phyloP scores from a whole-genome alignment of 64 coral and sea anemone genomes.

The Pocillopora damicornis region DNA sequence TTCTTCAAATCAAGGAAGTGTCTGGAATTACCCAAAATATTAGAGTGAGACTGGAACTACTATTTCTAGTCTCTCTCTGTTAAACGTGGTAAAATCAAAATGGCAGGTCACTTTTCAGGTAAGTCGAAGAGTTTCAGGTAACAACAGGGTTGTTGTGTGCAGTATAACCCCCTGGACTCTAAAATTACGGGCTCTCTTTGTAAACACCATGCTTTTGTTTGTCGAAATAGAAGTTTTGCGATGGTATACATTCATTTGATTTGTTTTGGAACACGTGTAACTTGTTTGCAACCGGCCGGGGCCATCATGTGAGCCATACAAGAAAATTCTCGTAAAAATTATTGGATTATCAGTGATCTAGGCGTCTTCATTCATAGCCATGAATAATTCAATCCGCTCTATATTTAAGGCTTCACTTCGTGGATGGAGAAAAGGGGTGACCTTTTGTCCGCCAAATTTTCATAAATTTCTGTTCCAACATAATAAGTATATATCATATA shows the following conservation, averaged over 20 bases:
- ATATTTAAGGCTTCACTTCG: too few species aligned
- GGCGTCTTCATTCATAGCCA: too few species aligned
- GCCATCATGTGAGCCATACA: not conserved
- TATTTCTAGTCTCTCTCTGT: conserved; percentile 2
- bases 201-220: not conserved
- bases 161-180: not conserved
- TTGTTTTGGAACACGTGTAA: not conserved
- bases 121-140: not conserved
- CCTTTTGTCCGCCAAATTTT: too few species aligned
- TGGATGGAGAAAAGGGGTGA: too few species aligned
- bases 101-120: conserved; percentile 98
- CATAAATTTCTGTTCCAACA: too few species aligned
- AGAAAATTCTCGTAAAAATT: not conserved
- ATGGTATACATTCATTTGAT: not conserved
- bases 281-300: too few species aligned
- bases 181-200: not conserved
- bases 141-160: not conserved
- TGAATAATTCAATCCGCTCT: too few species aligned
- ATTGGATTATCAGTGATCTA: too few species aligned
- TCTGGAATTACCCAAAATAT: not conserved
- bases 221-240: not conserved
- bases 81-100: conserved; percentile 31
- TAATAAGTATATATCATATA: too few species aligned
- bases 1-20: not conserved
- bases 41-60: conserved; percentile 3